Percentiles rank a stretch among this genome's conserved stretches.
Evolutionary conservation across 2,888 invertebrate species (phyloP).

Genomic region (Acanthococcus lagerstroemiae): DNA sequence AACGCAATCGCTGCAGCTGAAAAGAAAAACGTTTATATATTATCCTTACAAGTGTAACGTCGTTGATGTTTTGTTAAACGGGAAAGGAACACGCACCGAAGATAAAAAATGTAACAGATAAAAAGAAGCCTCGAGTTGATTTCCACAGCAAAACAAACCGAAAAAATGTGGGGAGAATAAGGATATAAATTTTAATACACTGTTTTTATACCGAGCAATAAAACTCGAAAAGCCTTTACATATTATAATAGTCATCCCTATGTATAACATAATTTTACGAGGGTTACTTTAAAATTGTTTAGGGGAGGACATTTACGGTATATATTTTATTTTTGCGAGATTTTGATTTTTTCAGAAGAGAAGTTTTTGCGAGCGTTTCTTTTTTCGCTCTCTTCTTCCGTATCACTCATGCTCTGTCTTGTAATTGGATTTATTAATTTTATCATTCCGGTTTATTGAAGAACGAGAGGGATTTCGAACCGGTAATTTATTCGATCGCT

Average conservation of each 20-base stretch:
- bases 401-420: neutral
- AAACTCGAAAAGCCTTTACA: constrained; percentile 30
- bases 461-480: too few relatives aligned
- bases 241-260: constrained; percentile 28
- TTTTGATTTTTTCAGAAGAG: constrained; percentile 16
- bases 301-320: constrained; percentile 26
- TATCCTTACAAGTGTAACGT: neutral
- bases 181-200: constrained; percentile 28
- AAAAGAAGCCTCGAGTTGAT: constrained; percentile 12
- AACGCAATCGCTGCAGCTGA: too few relatives aligned
- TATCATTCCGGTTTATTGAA: constrained; percentile 21
- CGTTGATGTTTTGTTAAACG: neutral
- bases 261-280: constrained; percentile 30
- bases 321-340: constrained; percentile 28
- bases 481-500: too few relatives aligned
- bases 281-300: constrained; percentile 29
- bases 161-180: constrained; percentile 20
- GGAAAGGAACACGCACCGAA: neutral
- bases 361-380: neutral
- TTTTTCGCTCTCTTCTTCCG: neutral
- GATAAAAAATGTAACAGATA: neutral
- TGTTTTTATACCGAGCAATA: constrained; percentile 27
- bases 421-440: constrained; percentile 30
- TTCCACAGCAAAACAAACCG: constrained; percentile 6
- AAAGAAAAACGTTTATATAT: too few relatives aligned